Evolutionary conservation across 2,113 vertebrate species (phyloP).

Genomic region (Bostrychus sinensis): DNA sequence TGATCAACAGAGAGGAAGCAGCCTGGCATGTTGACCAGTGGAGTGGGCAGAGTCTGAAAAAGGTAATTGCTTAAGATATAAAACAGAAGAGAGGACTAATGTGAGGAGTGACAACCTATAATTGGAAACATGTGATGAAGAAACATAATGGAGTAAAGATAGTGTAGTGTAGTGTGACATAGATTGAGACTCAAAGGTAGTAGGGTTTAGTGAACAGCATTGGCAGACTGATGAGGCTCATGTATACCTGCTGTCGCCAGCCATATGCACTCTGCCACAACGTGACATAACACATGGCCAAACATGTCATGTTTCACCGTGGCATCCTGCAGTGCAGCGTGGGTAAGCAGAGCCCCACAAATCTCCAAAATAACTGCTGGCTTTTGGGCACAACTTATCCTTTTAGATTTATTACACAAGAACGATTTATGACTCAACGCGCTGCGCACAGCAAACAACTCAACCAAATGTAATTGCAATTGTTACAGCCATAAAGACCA

Average conservation of each 20-base stretch:
- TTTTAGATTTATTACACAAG: constrained; percentile 7
- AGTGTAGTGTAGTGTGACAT: no score
- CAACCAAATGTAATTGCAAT: constrained; percentile 32
- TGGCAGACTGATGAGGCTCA: constrained; percentile 15
- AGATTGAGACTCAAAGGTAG: neutral
- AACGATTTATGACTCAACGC: constrained; percentile 17
- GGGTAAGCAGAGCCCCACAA: constrained; percentile 19
- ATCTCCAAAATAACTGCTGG: constrained; percentile 37
- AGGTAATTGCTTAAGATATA: constrained; percentile 66
- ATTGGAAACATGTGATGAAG: constrained; percentile 55
- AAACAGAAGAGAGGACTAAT: constrained; percentile 58
- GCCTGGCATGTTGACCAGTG: constrained; percentile 45
- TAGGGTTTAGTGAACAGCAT: neutral
- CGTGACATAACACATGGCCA: constrained; percentile 45
- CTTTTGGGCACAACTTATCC: constrained; percentile 12
- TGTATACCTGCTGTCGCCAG: constrained; percentile 46
- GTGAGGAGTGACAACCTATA: constrained; percentile 52
- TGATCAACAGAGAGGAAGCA: constrained; percentile 36
- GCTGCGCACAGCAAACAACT: constrained; percentile 15
- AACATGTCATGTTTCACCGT: constrained; percentile 48
- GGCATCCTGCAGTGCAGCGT: constrained; percentile 14
- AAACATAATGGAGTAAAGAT: constrained; percentile 35
- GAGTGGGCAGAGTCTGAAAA: constrained; percentile 43
- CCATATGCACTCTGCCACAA: constrained; percentile 44
- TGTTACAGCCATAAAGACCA: constrained; percentile 23